Conservation (phyloP, 2,113 vertebrate genomes). For the Suncus etruscus region DNA sequence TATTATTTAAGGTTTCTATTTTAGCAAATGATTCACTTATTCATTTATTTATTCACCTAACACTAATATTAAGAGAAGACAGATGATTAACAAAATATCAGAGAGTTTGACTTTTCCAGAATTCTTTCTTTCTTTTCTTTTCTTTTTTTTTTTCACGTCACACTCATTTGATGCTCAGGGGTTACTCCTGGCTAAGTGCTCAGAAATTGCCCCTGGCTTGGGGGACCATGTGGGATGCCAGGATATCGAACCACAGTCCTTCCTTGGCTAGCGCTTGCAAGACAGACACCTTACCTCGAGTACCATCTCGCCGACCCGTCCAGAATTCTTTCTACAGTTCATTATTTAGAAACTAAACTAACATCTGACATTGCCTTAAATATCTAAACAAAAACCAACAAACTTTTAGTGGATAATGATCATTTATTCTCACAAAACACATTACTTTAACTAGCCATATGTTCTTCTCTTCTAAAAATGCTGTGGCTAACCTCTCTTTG, state of each 20-base stretch:
- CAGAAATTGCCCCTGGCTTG: too few relatives aligned
- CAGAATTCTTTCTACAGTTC: constrained; percentile 9
- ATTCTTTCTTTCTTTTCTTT: constrained; percentile 16
- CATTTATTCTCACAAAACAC: constrained; percentile 5
- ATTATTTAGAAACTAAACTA: constrained; percentile 13
- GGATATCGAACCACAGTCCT: too few relatives aligned
- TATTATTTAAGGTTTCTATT: constrained; percentile 30
- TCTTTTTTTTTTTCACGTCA: too few relatives aligned
- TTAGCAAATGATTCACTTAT: constrained; percentile 9
- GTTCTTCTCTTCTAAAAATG: neutral
- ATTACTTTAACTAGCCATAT: constrained; percentile 49
- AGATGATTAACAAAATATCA: constrained; percentile 11
- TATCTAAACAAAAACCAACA: neutral
- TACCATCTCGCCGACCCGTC: too few relatives aligned
- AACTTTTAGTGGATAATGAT: neutral
- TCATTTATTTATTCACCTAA: constrained; percentile 26
- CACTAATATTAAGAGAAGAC: neutral
- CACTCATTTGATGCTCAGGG: too few relatives aligned
- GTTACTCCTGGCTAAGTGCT: too few relatives aligned
- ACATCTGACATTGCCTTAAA: neutral
- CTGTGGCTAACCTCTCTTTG: constrained; percentile 11
- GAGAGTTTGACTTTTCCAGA: constrained; percentile 41
- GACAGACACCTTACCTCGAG: too few relatives aligned
- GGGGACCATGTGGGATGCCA: too few relatives aligned
- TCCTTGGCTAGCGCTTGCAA: too few relatives aligned